Evolutionary conservation across 2,888 invertebrate genomes (phyloP), one percentile per base, ranked within the genome.

Genomic region (Leucoptera coffeella): DNA sequence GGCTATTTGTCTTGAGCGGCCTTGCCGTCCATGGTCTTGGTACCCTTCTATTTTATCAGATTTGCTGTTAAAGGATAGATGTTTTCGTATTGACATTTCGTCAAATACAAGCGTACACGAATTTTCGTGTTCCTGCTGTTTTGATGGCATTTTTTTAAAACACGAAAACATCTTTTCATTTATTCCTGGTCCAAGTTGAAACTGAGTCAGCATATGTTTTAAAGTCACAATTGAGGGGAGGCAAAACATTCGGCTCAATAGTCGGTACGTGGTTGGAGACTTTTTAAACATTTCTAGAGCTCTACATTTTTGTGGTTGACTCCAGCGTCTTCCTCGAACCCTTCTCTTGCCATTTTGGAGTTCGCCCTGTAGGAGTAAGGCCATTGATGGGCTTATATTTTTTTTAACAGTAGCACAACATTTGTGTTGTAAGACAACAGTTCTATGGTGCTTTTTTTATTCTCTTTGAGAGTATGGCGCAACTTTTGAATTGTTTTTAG

Each of bases 1-100:
- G 6, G 27, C 29, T 8, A 29, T 4, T 2, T 20, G n/a, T 2
- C 9, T 11, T 7, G 22, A n/a, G n/a, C n/a, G n/a, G n/a, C n/a
- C n/a, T n/a, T n/a, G n/a, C n/a, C n/a, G n/a, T n/a, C n/a, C n/a
- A 22, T 31, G 29, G 22, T 29, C 31, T 27, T 31, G 29, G 13
- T 10, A 31, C 2, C 31, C 31, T 22, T 31, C 27, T 8, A 31
- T 29, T 1, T 19, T 8, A 14, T 30, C 30, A n/a, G 4, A n/a
- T n/a, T n/a, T n/a, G n/a, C n/a, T n/a, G n/a, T n/a, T n/a, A n/a
- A n/a, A n/a, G n/a, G n/a, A n/a, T n/a, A n/a, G n/a, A n/a, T n/a
- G n/a, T n/a, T n/a, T n/a, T n/a, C n/a, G n/a, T n/a, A n/a, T n/a
- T n/a, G n/a, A n/a, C n/a, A n/a, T n/a, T n/a, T n/a, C n/a, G n/a